Evolutionary conservation across 2,888 invertebrate genomes (phyloP).

Genomic region (Siphlonurus alternatus): DNA sequence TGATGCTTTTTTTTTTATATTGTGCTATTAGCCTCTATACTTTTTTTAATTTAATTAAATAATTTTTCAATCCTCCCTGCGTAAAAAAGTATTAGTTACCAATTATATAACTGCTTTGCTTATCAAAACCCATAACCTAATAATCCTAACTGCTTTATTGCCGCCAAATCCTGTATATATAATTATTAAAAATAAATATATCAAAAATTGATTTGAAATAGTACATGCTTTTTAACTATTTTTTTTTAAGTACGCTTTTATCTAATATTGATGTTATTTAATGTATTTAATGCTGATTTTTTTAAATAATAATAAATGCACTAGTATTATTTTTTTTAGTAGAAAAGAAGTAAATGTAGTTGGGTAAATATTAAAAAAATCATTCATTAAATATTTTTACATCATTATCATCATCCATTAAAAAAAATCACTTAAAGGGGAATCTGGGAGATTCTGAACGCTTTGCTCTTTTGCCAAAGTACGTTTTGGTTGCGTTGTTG

Average conservation of each 20-base stretch:
- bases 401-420: background rate
- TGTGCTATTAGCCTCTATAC: background rate
- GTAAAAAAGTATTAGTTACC: background rate
- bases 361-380: background rate
- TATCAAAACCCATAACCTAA: background rate
- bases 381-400: too few species aligned
- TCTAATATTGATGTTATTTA: too few species aligned
- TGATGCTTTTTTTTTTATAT: too few species aligned
- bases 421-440: too few species aligned
- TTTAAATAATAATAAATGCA: too few species aligned
- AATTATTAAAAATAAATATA: background rate
- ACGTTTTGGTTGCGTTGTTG: constrained; percentile 8
- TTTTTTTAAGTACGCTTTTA: too few species aligned
- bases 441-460: too few species aligned
- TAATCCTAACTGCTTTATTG: background rate
- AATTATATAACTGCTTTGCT: background rate
- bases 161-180: too few species aligned
- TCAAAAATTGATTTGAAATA: background rate
- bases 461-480: background rate
- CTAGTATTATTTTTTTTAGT: too few species aligned
- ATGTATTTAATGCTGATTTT: too few species aligned
- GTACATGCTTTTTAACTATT: background rate
- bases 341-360: background rate
- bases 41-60: background rate
- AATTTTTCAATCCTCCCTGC: background rate